Base-by-base conservation (phyloP, 2,888 invertebrate genomes). In the Conomelus anceps region DNA sequence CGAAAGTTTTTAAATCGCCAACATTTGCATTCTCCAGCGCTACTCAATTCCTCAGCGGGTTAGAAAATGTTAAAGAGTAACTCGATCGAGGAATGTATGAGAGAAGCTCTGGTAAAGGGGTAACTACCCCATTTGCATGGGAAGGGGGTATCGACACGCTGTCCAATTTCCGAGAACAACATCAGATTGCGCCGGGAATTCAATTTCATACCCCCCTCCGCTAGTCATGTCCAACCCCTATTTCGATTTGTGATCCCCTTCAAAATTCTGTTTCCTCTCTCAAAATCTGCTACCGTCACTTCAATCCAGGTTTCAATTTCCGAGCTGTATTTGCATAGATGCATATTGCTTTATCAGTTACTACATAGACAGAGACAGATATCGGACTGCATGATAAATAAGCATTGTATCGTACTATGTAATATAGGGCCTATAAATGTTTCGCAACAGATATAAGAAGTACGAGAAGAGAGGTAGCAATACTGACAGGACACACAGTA, bases 151-250 rank as follows among this genome's bases (percentile, higher is more conserved):
- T 63, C 20, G 63, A 63, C 87, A 90, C 89, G 88, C 89, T 89
- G 89, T 90, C 89, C 90, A 90, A 90, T 90, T 90, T 90, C 90
- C 90, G 90, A 84, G 87, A 84, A 84, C 84, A 26, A 84, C 87
- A 90, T 90, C 90, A 90, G 90, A 90, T 90, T 90, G 90, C 86
- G 88, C 11, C 84, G 89, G 84, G 87, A 29, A 89, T 90, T 89
- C 90, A 90, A 90, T 90, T 90, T 89, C 86, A 24, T 29, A 13
- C 23, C 34, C 41, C 23, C n/a, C n/a, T n/a, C 23, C 86, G 86
- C 86, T 20, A 63, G 63, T 63, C 63, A n/a, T 63, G 63, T 63
- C 63, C 63, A 63, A 63, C 63, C 63, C 63, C 13, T 3, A 3
- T 63, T 63, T 63, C 63, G 63, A 63, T 63, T 63, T 63, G 63